A percentile compares a stretch with the other conserved stretches of the same genome.
These are phyloP conservation scores for Tricholauxania praeusta DNA, from an alignment of 2,888 invertebrate genomes.

Conservation along the genomic window DNA sequence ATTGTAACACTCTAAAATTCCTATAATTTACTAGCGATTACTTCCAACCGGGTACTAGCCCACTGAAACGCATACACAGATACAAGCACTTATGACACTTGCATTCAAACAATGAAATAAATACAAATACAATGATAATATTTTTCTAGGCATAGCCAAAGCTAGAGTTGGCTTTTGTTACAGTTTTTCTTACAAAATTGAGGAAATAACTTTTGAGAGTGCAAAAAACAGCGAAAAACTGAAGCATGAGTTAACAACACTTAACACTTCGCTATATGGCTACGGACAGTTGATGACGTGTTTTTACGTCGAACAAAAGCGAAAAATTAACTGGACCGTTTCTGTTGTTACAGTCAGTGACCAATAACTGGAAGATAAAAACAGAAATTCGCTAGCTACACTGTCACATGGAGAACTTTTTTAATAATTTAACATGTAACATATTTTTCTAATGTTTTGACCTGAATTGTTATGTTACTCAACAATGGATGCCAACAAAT, in stretches of 20 bases:
- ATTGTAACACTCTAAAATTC: too few relatives aligned
- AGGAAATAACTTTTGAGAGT: conserved; percentile 13
- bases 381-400: neutral
- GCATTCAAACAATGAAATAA: conserved; percentile 1
- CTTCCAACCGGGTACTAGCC: neutral
- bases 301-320: too few relatives aligned
- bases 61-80: neutral
- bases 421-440: too few relatives aligned
- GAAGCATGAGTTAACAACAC: conserved; percentile 12
- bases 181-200: conserved; percentile 10
- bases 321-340: conserved; percentile 1
- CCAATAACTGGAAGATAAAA: neutral
- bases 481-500: neutral
- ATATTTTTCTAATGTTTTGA: too few relatives aligned
- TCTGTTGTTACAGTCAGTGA: neutral
- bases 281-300: neutral
- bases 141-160: too few relatives aligned
- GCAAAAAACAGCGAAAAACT: conserved; percentile 11
- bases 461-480: neutral
- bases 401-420: too few relatives aligned
- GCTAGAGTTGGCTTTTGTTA: neutral
- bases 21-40: too few relatives aligned
- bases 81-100: conserved; percentile 2
- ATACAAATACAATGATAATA: neutral
- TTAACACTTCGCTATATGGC: conserved; percentile 5